Percentiles rank a stretch among this genome's conserved stretches.
Evolutionary conservation across 2,888 invertebrate species (phyloP).

Genomic region (Tenthredo mesomela): DNA sequence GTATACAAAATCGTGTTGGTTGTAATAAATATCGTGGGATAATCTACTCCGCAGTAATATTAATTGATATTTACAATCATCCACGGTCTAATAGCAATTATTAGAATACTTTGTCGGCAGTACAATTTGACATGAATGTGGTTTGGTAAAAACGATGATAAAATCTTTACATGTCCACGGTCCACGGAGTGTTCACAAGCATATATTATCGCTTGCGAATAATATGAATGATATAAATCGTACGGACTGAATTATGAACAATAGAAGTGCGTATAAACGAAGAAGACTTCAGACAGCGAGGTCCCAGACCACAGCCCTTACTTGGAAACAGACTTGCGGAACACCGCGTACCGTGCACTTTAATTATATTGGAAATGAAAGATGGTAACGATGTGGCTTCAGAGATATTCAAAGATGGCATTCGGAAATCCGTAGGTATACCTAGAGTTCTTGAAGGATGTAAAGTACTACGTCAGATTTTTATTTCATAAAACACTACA

Average conservation of each 20-base stretch:
- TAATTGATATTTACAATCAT: constrained; percentile 76
- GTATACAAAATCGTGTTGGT: not conserved
- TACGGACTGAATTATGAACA: constrained; percentile 5
- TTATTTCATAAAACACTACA: not conserved
- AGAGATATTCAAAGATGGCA: constrained; percentile 8
- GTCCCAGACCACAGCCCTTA: constrained; percentile 25
- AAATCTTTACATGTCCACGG: constrained; percentile 68
- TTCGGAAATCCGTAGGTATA: not conserved
- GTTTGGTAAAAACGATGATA: constrained; percentile 71
- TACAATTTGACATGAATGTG: constrained; percentile 67
- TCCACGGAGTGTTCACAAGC: constrained; percentile 56
- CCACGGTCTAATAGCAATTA: constrained; percentile 74
- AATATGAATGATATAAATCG: constrained; percentile 20
- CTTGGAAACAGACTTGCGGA: constrained; percentile 34
- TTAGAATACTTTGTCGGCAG: constrained; percentile 74
- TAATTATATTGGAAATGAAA: constrained; percentile 34
- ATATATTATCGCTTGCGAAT: not conserved
- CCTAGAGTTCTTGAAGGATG: not conserved
- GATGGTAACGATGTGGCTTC: constrained; percentile 29
- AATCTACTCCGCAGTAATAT: constrained; percentile 58
- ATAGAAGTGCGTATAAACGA: constrained; percentile 8
- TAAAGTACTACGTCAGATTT: not conserved
- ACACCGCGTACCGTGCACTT: constrained; percentile 34
- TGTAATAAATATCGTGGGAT: not conserved
- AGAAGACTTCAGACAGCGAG: constrained; percentile 7